phyloP scores from a whole-genome alignment of 2,888 invertebrate genomes.

The Venustoraphidia nigricollis region DNA sequence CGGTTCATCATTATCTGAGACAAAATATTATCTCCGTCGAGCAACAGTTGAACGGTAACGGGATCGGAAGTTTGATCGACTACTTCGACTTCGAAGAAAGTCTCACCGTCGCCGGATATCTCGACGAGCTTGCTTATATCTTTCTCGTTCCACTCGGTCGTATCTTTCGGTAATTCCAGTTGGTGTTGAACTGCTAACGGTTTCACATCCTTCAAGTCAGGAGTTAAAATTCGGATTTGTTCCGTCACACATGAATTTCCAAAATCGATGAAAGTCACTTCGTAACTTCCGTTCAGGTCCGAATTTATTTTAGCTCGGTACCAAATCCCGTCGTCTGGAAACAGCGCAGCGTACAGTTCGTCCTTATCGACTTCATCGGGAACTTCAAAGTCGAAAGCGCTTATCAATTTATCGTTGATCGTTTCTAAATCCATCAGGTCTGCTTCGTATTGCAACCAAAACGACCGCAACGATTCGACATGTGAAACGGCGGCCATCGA shows the following conservation, averaged over 20 bases:
- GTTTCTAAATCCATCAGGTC: too few relatives aligned
- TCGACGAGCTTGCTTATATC: slow-evolving; percentile 19
- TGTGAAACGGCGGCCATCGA: slow-evolving; percentile 41
- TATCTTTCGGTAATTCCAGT: slow-evolving; percentile 16
- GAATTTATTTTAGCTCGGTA: slow-evolving; percentile 44
- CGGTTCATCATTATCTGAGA: too few relatives aligned
- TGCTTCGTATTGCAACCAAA: slow-evolving; percentile 40
- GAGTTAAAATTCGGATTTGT: slow-evolving; percentile 41
- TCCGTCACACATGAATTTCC: slow-evolving; percentile 44
- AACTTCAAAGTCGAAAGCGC: too few relatives aligned
- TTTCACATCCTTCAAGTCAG: slow-evolving; percentile 39
- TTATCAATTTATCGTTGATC: too few relatives aligned
- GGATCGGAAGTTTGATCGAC: slow-evolving; percentile 32
- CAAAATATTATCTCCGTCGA: slow-evolving; percentile 31
- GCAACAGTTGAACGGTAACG: slow-evolving; percentile 41
- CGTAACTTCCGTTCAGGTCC: slow-evolving; percentile 33
- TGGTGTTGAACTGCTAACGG: slow-evolving; percentile 21
- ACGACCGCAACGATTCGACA: slow-evolving; percentile 48
- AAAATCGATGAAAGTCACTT: slow-evolving; percentile 53
- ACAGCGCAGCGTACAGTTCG: slow-evolving; percentile 45
- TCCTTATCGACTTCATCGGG: slow-evolving; percentile 11
- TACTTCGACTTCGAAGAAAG: slow-evolving; percentile 33
- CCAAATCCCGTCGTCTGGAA: slow-evolving; percentile 48
- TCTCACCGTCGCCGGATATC: slow-evolving; percentile 29
- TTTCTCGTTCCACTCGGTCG: slow-evolving; percentile 20